Base-by-base conservation (phyloP, 2,888 invertebrate species). In the Pycnomerus fuliginosus region DNA sequence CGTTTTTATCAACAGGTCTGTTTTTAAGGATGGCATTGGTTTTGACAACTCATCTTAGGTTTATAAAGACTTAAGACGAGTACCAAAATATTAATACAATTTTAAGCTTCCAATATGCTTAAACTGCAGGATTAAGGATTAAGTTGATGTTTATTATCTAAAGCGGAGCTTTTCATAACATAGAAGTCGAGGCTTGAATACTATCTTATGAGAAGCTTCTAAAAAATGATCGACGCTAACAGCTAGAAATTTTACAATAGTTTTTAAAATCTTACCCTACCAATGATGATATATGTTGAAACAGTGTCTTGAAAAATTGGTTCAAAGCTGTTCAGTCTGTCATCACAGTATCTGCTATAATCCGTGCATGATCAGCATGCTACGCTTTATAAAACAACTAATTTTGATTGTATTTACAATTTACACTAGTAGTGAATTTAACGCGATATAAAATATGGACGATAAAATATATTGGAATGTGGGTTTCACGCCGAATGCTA, bases 291-390 rank as follows among this genome's bases (percentile, higher is more conserved):
- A 5, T 25, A 28, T 14, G 25, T 27, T 14, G 12, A n/a, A n/a
- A n/a, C 15, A 28, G 17, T 39, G 23, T 10, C 16, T 30, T 24
- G 32, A 28, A 50, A 51, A 62, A 57, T 63, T 62, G 61, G 62
- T 63, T 61, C 60, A 55, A 60, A 60, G 56, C 54, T 56, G 58
- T 57, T 61, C 63, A 62, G 64, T 62, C 62, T 58, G 59, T 56
- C 60, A 63, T 65, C 62, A 65, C 64, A 65, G 65, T 62, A 51
- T 64, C 60, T 61, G 63, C 62, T 64, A 58, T 62, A 54, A n/a
- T n/a, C 58, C 60, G 62, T 62, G 62, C 64, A 60, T 59, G 58
- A n/a, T 48, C 55, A 42, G 55, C 58, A 60, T 55, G 51, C 56
- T 50, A 52, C 49, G 48, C 46, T 44, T 28, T 38, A 48, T 41